A percentile compares a stretch with the other conserved stretches of the same genome.
Conservation (phyloP, 2,113 vertebrate genomes). For the Stigmatopora argus region DNA sequence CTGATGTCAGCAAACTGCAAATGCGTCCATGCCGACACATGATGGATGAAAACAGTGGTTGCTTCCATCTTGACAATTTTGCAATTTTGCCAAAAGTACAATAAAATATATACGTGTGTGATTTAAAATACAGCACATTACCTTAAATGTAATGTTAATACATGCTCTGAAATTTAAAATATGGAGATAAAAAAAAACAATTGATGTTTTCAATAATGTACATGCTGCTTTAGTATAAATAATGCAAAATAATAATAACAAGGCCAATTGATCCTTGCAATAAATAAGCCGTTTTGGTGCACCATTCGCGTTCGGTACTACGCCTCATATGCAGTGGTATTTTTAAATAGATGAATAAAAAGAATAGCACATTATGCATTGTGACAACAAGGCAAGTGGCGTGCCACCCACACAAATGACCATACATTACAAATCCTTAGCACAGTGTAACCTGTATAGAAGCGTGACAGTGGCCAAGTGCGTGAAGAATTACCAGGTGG, state of each 20-base stretch:
- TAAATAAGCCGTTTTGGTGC: too few species aligned
- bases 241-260: too few species aligned
- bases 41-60: constrained; percentile 37
- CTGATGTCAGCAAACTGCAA: constrained; percentile 40
- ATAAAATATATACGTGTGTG: constrained; percentile 25
- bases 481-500: constrained; percentile 34
- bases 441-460: constrained; percentile 1
- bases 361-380: neutral
- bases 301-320: too few species aligned
- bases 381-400: neutral
- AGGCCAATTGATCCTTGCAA: too few species aligned
- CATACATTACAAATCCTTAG: neutral
- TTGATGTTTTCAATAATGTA: too few species aligned
- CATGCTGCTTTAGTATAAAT: too few species aligned
- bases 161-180: neutral
- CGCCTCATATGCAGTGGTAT: too few species aligned
- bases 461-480: constrained; percentile 21
- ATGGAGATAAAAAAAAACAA: neutral
- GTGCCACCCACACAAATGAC: constrained; percentile 1
- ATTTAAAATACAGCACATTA: constrained; percentile 6
- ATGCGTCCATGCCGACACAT: constrained; percentile 30
- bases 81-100: constrained; percentile 12
- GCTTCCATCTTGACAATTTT: constrained; percentile 25
- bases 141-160: neutral
- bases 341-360: too few species aligned